Base-by-base conservation (phyloP, 2,888 invertebrate species). In the Eristalis tenax region DNA sequence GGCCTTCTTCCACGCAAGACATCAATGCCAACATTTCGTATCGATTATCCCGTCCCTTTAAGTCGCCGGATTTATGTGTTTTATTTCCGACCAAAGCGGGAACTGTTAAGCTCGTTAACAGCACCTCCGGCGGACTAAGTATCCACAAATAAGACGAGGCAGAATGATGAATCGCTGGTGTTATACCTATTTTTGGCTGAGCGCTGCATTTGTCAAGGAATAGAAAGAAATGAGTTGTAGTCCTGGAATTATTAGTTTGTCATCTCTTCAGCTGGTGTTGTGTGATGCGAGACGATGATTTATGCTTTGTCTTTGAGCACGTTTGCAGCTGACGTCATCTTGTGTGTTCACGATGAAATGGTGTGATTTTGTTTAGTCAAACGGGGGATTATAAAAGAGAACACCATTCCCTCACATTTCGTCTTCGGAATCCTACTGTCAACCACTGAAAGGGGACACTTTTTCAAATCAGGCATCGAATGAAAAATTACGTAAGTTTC, bases 1-100 rank as follows among this genome's bases (percentile, higher is more conserved):
- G 43, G 57, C 76, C 68, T 76, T 68, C 32, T 40, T 22, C 6
- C 61, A 80, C 73, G 66, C 68, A 80, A 65, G 73, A 63, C 56
- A 80, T 18, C 61, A 66, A 35, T 38, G 63, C 56, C 50, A 57
- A 38, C 64, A 26, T n/a, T 70, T 78, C 70, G 2, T 80, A 74
- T 80, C 35, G 73, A 74, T 74, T 80, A 50, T 73, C 73, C 59
- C 79, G 40, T 71, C 6, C 79, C 28, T 11, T 22, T 1, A 63
- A 35, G 59, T 4, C 8, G 28, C n/a, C 18, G 59, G 65, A 78
- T 65, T 65, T 28, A 57, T 64, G 50, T 69, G 61, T 69, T 61
- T 77, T 69, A 68, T 40, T 28, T 23, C 23, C n/a, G 35, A 56
- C 22, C 11, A n/a, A 15, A 43, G 63, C 59, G 13, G 32, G 2